phyloP scores from a whole-genome alignment of 1,140 invertebrate species.

The Drosophila nasuta region DNA sequence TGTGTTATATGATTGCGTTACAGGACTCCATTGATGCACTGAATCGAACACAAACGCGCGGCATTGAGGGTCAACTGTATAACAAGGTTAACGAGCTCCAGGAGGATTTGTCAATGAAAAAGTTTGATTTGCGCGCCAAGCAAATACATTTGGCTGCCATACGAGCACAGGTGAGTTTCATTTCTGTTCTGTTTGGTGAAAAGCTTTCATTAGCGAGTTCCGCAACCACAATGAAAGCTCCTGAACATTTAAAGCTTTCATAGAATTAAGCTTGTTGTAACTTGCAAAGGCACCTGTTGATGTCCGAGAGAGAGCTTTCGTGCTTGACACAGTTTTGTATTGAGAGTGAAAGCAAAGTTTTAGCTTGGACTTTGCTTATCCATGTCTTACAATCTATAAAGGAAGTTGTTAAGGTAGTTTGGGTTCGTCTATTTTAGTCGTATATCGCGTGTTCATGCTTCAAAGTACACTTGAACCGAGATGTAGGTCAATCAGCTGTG shows the following conservation, averaged over 20 bases:
- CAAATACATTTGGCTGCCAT: slow-evolving; percentile 95
- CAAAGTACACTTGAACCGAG: slow-evolving; percentile 65
- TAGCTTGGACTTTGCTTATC: not conserved
- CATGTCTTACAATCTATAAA: not conserved
- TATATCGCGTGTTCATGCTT: slow-evolving; percentile 44
- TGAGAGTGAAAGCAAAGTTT: not conserved
- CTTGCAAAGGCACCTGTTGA: slow-evolving; percentile 36
- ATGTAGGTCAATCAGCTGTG: slow-evolving; percentile 80
- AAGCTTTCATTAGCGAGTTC: slow-evolving; percentile 20
- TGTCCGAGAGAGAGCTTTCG: slow-evolving; percentile 16
- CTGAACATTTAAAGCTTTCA: slow-evolving; percentile 5
- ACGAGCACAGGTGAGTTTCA: slow-evolving; percentile 91
- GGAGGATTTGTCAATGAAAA: slow-evolving; percentile 97
- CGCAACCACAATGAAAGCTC: slow-evolving; percentile 9
- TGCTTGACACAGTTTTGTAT: not conserved
- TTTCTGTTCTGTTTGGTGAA: slow-evolving; percentile 10
- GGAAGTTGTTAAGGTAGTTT: not conserved
- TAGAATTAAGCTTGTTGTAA: slow-evolving; percentile 19
- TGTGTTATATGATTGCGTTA: slow-evolving; percentile 3
- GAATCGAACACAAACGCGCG: slow-evolving; percentile 94
- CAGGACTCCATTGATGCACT: slow-evolving; percentile 94
- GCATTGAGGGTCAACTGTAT: slow-evolving; percentile 92
- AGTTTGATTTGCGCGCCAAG: slow-evolving; percentile 95
- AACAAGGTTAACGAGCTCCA: slow-evolving; percentile 97
- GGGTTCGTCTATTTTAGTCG: not conserved